Percentiles rank a stretch among this genome's conserved stretches.
Evolutionary conservation across 2,113 vertebrate genomes (phyloP).

Genomic region (Salvelinus sp.): DNA sequence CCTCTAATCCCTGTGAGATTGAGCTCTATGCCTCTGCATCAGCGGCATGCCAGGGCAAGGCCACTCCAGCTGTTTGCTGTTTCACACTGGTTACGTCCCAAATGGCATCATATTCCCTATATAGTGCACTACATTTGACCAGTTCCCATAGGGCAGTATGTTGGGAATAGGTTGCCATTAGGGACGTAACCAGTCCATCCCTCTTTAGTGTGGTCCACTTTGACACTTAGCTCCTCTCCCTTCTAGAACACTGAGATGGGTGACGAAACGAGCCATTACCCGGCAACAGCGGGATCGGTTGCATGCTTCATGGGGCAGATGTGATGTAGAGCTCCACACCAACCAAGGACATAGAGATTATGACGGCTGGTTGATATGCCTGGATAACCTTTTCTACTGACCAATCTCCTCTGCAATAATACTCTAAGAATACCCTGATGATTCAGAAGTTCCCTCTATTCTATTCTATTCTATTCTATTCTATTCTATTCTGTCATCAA

Average conservation of each 20-base stretch:
- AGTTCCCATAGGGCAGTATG: too few relatives aligned
- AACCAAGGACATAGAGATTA: background rate
- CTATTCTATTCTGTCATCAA: too few relatives aligned
- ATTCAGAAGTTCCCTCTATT: too few relatives aligned
- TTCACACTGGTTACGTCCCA: too few relatives aligned
- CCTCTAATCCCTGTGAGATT: conserved; percentile 20
- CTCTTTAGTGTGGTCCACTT: background rate
- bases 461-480: too few relatives aligned
- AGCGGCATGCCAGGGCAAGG: background rate
- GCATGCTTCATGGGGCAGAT: background rate
- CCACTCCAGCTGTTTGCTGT: conserved; percentile 22
- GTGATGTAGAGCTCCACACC: background rate
- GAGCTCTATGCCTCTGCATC: conserved; percentile 17
- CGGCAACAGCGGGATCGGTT: background rate
- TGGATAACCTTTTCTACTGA: background rate
- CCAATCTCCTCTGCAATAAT: background rate
- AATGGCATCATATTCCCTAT: too few relatives aligned
- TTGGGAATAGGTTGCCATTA: too few relatives aligned
- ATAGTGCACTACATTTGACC: too few relatives aligned
- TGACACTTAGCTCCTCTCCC: background rate
- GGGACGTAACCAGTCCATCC: background rate
- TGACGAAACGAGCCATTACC: background rate
- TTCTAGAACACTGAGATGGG: background rate
- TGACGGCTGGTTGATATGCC: background rate
- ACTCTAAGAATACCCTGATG: too few relatives aligned